Conservation (phyloP, 2,888 invertebrate species). For the Agapetus fuscipes region DNA sequence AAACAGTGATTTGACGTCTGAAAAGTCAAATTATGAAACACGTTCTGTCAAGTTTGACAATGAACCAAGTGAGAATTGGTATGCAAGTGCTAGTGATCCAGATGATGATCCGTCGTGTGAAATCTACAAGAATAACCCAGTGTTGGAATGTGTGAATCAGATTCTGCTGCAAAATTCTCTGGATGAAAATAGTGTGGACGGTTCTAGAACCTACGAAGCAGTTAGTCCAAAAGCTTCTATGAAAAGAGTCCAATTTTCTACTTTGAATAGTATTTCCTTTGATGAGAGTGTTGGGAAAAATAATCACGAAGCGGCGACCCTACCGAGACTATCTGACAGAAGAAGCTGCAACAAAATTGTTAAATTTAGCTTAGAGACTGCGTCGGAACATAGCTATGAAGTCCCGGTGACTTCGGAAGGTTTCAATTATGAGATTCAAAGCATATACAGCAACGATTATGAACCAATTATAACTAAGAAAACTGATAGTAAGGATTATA, state of each 20-base stretch:
- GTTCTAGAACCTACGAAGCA: constrained; percentile 40
- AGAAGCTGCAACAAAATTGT: constrained; percentile 40
- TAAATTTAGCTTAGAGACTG: constrained; percentile 43
- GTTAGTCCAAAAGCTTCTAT: constrained; percentile 41
- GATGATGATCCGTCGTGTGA: constrained; percentile 62
- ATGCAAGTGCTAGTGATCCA: constrained; percentile 68
- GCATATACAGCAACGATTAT: constrained; percentile 66
- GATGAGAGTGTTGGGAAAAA: constrained; percentile 38
- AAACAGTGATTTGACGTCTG: background rate
- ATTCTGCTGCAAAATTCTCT: constrained; percentile 67
- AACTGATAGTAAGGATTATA: too few relatives aligned
- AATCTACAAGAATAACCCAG: constrained; percentile 71
- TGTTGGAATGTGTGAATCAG: constrained; percentile 78
- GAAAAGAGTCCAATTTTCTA: constrained; percentile 54
- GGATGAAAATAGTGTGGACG: constrained; percentile 46
- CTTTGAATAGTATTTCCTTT: constrained; percentile 50
- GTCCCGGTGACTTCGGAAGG: constrained; percentile 48
- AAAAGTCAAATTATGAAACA: background rate
- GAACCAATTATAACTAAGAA: constrained; percentile 56
- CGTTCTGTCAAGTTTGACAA: constrained; percentile 26
- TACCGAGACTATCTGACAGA: constrained; percentile 32
- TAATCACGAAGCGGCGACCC: constrained; percentile 22
- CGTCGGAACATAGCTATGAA: constrained; percentile 52
- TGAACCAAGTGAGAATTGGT: constrained; percentile 66
- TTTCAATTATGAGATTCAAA: constrained; percentile 48